phyloP scores from a whole-genome alignment of 2,888 invertebrate genomes.

The Dryomyza anilis region DNA sequence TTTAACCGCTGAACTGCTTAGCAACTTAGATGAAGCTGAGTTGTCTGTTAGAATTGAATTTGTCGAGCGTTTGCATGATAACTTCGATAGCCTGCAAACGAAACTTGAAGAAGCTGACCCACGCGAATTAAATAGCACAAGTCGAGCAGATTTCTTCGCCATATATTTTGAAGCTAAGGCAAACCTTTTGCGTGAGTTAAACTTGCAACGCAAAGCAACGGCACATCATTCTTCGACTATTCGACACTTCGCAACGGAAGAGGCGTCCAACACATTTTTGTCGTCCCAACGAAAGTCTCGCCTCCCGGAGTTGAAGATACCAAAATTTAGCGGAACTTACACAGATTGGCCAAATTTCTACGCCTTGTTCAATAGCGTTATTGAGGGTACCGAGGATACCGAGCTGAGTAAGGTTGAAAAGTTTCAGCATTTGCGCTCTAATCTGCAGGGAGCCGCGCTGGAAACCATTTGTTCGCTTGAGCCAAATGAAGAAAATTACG shows the following conservation, averaged over 20 bases:
- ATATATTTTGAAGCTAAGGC: conserved; percentile 31
- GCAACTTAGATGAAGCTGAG: conserved; percentile 28
- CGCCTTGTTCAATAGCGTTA: background rate
- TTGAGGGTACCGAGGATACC: background rate
- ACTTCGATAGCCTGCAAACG: conserved; percentile 25
- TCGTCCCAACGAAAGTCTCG: background rate
- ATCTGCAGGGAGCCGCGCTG: background rate
- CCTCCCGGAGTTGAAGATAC: background rate
- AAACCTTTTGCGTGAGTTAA: conserved; percentile 27
- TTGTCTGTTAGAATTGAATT: conserved; percentile 29
- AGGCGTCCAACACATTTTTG: too few species aligned
- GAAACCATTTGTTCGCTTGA: background rate
- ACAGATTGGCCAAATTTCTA: background rate
- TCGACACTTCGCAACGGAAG: conserved; percentile 15
- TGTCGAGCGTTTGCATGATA: conserved; percentile 18
- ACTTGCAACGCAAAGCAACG: conserved; percentile 8
- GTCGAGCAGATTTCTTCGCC: conserved; percentile 17
- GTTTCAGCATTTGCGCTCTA: background rate
- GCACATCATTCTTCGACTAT: conserved; percentile 16
- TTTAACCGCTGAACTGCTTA: conserved; percentile 17
- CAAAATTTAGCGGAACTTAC: background rate
- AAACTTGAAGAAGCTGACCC: conserved; percentile 18
- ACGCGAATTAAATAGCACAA: conserved; percentile 5
- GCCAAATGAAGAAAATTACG: conserved; percentile 29
- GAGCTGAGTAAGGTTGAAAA: background rate